Evolutionary conservation across 2,888 invertebrate genomes (phyloP), one percentile per base, ranked within the genome.

Genomic region (Netelia inedita): DNA sequence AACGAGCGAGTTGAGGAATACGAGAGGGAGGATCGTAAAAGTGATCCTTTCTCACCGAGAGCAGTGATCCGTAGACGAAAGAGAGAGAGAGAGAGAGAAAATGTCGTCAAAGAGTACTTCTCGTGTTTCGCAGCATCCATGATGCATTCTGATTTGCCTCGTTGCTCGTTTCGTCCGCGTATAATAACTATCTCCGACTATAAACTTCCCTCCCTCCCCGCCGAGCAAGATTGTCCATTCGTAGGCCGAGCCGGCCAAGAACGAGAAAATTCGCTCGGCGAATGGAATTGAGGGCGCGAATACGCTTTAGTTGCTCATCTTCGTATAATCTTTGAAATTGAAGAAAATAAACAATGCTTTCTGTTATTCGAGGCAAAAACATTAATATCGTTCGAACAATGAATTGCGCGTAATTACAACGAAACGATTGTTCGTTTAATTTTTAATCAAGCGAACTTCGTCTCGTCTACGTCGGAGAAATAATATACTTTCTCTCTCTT

Each of bases 21-120:
- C 53, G 53, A 28, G 28, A 5, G 2, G 28, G 5, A 28, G 28
- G 28, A 28, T 28, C 28, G 28, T 28, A 28, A 28, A 28, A 28
- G 28, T 6, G 28, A 28, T 2, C 5, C 5, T 53, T 53, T n/a
- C 53, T 53, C 53, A 16, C 53, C 28, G 28, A 28, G 2, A 28
- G 2, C 28, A 28, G 5, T 28, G 28, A 3, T 28, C 28, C 28
- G 28, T 0, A 28, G 5, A 0, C 28, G 5, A 28, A 6, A 28
- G 28, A 28, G 28, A 28, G 46, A 46, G 10, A 14, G 46, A 46
- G 10, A 46, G 14, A 46, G 28, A 74, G 71, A 55, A 73, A 74
- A 75, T 28, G 57, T 46, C 50, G 57, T 41, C 74, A 55, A 73
- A 69, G 63, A 35, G 59, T 59, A 46, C 59, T 28, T 55, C 19